A percentile compares a stretch with the other conserved stretches of the same genome.
Evolutionary conservation across 2,113 vertebrate species (phyloP).

Genomic region (Ophiodon elongatus): DNA sequence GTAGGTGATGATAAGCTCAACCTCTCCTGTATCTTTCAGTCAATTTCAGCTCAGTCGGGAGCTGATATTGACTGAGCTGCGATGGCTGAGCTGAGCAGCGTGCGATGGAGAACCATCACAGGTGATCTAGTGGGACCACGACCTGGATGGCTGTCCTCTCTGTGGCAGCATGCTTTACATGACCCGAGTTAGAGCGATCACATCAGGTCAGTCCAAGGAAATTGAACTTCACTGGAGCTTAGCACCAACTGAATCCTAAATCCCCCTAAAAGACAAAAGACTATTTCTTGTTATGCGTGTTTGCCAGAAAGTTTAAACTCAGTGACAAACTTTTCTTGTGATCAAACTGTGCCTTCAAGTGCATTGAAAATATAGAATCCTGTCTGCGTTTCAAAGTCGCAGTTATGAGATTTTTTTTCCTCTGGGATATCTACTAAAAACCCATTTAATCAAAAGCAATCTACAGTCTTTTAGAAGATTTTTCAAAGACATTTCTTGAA

Average conservation of each 20-base stretch:
- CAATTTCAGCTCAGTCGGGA: constrained; percentile 18
- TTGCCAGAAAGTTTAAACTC: constrained; percentile 6
- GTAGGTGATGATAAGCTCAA: constrained; percentile 27
- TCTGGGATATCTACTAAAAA: constrained; percentile 51
- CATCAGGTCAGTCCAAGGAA: constrained; percentile 45
- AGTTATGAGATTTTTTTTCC: constrained; percentile 18
- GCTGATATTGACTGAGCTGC: constrained; percentile 18
- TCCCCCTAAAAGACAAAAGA: constrained; percentile 4
- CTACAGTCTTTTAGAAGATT: constrained; percentile 63
- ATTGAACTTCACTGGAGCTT: constrained; percentile 43
- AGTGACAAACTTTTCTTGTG: constrained; percentile 31
- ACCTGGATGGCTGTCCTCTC: constrained; percentile 11
- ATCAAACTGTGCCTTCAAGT: constrained; percentile 33
- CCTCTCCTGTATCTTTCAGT: constrained; percentile 25
- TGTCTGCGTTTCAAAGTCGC: constrained; percentile 6
- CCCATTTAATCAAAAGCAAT: constrained; percentile 62
- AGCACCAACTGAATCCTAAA: constrained; percentile 13
- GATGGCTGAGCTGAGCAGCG: constrained; percentile 2
- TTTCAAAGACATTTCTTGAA: constrained; percentile 60
- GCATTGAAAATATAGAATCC: constrained; percentile 18
- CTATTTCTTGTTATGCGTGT: constrained; percentile 2
- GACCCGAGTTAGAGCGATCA: constrained; percentile 7
- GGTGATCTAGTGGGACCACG: neutral
- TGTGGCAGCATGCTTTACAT: neutral
- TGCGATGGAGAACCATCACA: constrained; percentile 17